Percentiles rank a stretch among this genome's conserved stretches.
Evolutionary conservation across 1,140 invertebrate genomes (phyloP).

Genomic region (Aphis craccivora): DNA sequence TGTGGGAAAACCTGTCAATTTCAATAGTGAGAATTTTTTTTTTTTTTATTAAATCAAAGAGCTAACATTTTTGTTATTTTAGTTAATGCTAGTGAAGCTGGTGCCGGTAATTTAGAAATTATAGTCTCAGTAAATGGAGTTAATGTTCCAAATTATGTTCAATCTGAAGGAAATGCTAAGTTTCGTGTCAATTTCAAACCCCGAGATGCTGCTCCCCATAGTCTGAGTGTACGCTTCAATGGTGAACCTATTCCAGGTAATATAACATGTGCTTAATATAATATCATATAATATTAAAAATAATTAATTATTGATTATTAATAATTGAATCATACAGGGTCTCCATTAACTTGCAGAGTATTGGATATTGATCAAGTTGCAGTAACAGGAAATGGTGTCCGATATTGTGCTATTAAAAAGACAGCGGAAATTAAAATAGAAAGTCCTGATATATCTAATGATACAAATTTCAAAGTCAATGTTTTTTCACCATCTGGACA

Average conservation of each 20-base stretch:
- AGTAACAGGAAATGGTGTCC: conserved; percentile 70
- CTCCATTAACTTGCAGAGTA: conserved; percentile 87
- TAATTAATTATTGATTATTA: not conserved
- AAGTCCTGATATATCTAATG: conserved; percentile 62
- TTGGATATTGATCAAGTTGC: conserved; percentile 70
- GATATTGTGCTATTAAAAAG: conserved; percentile 70
- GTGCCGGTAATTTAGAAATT: conserved; percentile 96
- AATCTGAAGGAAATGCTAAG: conserved; percentile 94
- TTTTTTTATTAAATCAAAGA: not conserved
- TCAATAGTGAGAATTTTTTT: conserved; percentile 79
- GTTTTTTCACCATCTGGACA: conserved; percentile 81
- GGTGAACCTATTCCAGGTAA: conserved; percentile 89
- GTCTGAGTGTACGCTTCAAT: conserved; percentile 93
- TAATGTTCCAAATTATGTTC: conserved; percentile 98
- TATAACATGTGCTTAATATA: conserved; percentile 30
- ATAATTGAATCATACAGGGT: conserved; percentile 73
- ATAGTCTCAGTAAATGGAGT: conserved; percentile 96
- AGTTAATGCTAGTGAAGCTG: conserved; percentile 83
- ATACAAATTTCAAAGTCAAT: conserved; percentile 70
- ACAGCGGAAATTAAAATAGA: conserved; percentile 71
- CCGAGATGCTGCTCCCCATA: conserved; percentile 86
- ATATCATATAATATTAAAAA: not conserved
- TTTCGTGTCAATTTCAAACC: conserved; percentile 97
- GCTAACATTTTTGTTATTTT: conserved; percentile 60
- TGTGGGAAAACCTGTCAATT: conserved; percentile 90